Conservation (phyloP, 2,888 invertebrate genomes). For the Chrysomela aeneicollis region DNA sequence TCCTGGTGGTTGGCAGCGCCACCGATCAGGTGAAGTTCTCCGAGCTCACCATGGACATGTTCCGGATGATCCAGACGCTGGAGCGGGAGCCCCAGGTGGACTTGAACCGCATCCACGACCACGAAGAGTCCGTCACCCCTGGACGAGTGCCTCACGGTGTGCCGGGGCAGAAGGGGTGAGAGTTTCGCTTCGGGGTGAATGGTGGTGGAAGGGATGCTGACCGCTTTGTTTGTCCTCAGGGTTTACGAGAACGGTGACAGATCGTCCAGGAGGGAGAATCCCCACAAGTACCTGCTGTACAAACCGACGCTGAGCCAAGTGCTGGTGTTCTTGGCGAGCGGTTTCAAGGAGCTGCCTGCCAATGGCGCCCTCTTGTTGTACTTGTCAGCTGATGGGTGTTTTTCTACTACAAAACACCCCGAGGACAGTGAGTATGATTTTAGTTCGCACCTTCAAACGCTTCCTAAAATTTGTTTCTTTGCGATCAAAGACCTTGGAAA, state of each 20-base stretch:
- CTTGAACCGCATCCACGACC: constrained; percentile 74
- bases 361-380: constrained; percentile 92
- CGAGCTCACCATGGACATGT: constrained; percentile 97
- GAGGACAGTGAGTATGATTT: constrained; percentile 79
- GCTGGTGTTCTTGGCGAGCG: constrained; percentile 89
- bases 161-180: constrained; percentile 59
- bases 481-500: too few species aligned
- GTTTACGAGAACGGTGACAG: constrained; percentile 75
- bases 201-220: too few species aligned
- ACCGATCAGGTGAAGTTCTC: constrained; percentile 96
- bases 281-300: constrained; percentile 95
- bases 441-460: constrained; percentile 20
- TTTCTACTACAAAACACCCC: constrained; percentile 82
- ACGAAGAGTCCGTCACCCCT: constrained; percentile 72
- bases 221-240: constrained; percentile 40
- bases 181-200: background rate
- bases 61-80: constrained; percentile 92
- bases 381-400: constrained; percentile 91
- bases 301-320: constrained; percentile 95
- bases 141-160: constrained; percentile 68
- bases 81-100: constrained; percentile 92
- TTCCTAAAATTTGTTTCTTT: too few species aligned
- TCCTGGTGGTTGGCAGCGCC: constrained; percentile 91
- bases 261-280: constrained; percentile 81
- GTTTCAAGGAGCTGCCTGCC: constrained; percentile 91